Evolutionary conservation across 1,140 invertebrate genomes (phyloP).

Genomic region (Bombus sibiricus): DNA sequence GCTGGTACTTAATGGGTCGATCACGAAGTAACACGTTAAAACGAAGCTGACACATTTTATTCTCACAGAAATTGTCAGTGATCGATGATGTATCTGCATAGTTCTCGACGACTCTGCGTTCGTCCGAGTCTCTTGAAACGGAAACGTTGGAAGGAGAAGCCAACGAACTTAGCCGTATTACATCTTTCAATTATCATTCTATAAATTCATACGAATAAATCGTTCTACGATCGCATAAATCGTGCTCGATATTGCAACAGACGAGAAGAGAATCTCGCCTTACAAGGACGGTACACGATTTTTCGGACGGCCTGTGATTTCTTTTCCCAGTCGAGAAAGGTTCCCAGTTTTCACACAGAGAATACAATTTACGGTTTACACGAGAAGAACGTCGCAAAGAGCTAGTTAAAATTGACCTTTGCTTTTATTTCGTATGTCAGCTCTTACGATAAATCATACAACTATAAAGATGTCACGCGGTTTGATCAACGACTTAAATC

Average conservation of each 20-base stretch:
- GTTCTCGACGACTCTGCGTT: background rate
- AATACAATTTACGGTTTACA: background rate
- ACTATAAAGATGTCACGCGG: background rate
- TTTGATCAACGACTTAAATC: background rate
- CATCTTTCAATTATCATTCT: background rate
- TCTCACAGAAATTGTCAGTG: slow-evolving; percentile 16
- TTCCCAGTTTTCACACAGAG: background rate
- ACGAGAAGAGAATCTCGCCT: background rate
- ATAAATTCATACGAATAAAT: background rate
- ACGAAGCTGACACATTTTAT: slow-evolving; percentile 55
- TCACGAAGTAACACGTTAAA: slow-evolving; percentile 27
- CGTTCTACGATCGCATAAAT: background rate
- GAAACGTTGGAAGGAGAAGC: background rate
- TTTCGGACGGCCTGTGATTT: slow-evolving; percentile 3
- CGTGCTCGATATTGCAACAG: background rate
- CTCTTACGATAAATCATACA: background rate
- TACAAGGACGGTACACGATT: background rate
- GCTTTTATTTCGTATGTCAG: background rate
- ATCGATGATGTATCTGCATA: background rate
- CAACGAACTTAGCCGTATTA: too few relatives aligned
- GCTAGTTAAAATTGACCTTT: background rate
- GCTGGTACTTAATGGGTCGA: slow-evolving; percentile 24
- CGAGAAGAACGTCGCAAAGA: background rate
- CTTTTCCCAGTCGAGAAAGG: background rate
- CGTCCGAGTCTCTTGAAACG: background rate